Evolutionary conservation across 2,113 vertebrate species (phyloP).

Genomic region (Plecotus auritus): DNA sequence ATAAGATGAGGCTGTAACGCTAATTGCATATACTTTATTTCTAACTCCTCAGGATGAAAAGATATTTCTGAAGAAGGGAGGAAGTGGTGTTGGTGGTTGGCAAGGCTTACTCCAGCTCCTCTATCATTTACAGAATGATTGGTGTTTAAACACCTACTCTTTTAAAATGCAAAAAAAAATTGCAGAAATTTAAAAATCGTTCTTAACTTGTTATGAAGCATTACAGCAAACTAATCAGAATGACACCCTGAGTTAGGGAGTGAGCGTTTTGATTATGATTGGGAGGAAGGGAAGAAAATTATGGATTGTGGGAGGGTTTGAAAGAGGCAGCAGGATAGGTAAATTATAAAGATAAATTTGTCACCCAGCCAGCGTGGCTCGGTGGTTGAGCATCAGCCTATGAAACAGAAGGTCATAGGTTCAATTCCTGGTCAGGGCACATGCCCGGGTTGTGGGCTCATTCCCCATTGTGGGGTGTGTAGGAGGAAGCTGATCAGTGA

Average conservation of each 20-base stretch:
- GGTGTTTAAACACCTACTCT: background rate
- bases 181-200: background rate
- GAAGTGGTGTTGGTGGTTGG: background rate
- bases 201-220: background rate
- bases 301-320: background rate
- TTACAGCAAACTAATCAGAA: background rate
- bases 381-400: too few species aligned
- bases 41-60: background rate
- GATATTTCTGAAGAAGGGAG: background rate
- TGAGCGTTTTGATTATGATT: background rate
- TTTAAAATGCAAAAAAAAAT: background rate
- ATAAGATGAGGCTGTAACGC: background rate
- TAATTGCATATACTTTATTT: background rate
- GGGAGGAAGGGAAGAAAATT: background rate
- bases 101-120: background rate
- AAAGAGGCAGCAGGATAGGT: background rate
- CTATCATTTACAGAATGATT: background rate
- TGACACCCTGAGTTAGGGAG: background rate
- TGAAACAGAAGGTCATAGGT: too few species aligned
- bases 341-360: background rate
- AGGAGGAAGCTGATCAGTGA: too few species aligned
- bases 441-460: too few species aligned
- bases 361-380: background rate
- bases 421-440: too few species aligned
- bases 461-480: too few species aligned